Base-by-base conservation (phyloP, 1,140 invertebrate genomes). In the Euwallacea similis region DNA sequence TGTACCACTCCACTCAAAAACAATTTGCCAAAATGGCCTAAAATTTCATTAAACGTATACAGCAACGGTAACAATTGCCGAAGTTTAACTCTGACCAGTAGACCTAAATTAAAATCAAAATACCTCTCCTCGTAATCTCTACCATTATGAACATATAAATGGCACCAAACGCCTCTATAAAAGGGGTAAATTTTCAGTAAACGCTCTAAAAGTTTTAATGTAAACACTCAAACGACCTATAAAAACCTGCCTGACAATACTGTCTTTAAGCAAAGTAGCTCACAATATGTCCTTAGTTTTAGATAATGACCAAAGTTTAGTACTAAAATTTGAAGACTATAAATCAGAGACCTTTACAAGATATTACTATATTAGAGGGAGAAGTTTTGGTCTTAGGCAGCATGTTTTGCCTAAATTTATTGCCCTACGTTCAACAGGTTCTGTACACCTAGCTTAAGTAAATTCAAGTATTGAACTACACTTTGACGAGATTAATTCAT, bases 231-330 rank as follows among this genome's bases (percentile, higher is more conserved):
- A 56, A 55, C 41, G 41, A 66, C 53, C 53, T 55, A 66, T 66
- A 66, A 66, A 66, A 66, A 56, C 33, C 46, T 56, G n/a, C n/a
- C 11, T 56, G 64, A 56, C 54, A 66, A 66, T 66, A 56, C 54
- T 55, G 33, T 58, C 64, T 56, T 55, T 66, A 33, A 53, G 47
- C 62, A 53, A 50, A 65, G 54, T 44, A 13, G 15, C 53, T 54
- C 33, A 66, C 50, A 66, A 56, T 66, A 56, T 66, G 54, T 56
- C 64, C 42, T 66, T 66, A 66, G 64, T 66, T 66, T 43, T 56
- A 42, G 54, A 42, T 66, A 66, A 66, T 66, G 64, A 66, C 64
- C 50, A 66, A 66, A 66, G 64, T 66, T 66, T 66, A 66, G 53
- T 56, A 66, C 50, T 66, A 66, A 66, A 66, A 66, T 66, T 66